Evolutionary conservation across 2,113 vertebrate genomes (phyloP).

Genomic region (Cervus canadensis): DNA sequence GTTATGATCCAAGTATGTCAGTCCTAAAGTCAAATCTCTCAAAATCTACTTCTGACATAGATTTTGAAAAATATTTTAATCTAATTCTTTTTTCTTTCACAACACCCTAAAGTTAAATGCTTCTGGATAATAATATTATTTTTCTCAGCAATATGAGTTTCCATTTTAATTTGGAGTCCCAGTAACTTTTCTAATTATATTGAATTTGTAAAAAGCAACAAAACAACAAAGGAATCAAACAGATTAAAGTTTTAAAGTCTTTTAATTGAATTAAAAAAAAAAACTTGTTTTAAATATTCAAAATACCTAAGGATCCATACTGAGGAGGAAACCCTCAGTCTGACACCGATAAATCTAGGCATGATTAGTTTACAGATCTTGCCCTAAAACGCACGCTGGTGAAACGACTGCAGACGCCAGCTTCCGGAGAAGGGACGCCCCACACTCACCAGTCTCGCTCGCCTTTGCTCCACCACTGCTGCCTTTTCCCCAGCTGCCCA

Average conservation of each 20-base stretch:
- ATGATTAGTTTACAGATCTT: not conserved
- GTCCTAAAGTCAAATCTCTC: not conserved
- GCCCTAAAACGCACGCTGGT: not conserved
- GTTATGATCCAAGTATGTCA: not conserved
- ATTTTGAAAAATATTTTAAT: slow-evolving; percentile 19
- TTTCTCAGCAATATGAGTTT: not conserved
- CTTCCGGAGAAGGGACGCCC: not conserved
- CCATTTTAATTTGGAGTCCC: not conserved
- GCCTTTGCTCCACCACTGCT: slow-evolving; percentile 98
- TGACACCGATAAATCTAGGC: not conserved
- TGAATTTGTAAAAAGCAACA: not conserved
- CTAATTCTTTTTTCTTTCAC: not conserved
- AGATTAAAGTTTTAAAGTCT: not conserved
- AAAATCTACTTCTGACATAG: slow-evolving; percentile 7
- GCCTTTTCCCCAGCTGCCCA: slow-evolving; percentile 97
- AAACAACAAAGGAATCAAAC: not conserved
- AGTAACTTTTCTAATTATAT: not conserved
- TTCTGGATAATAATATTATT: not conserved
- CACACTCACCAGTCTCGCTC: slow-evolving; percentile 89
- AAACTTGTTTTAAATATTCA: not conserved
- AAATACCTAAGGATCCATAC: not conserved
- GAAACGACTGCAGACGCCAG: fast-evolving
- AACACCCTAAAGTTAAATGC: not conserved
- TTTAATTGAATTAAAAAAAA: not conserved
- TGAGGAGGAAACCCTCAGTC: not conserved